A percentile compares a stretch with the other conserved stretches of the same genome.
phyloP scores from a whole-genome alignment of 1,140 invertebrate species.

The Mercenaria mercenaria region DNA sequence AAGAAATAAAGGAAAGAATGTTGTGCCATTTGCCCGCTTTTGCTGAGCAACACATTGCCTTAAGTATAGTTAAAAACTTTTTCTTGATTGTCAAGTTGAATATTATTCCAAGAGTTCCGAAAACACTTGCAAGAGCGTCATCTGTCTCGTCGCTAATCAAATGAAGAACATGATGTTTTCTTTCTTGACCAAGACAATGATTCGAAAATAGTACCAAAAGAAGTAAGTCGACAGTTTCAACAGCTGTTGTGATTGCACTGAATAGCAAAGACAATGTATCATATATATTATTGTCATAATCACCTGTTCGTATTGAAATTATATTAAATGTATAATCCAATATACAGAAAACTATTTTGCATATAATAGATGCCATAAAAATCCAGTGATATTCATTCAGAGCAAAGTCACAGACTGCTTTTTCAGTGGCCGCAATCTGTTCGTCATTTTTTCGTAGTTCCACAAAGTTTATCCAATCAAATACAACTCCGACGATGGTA shows the following conservation, averaged over 20 bases:
- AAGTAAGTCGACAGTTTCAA: neutral
- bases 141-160: neutral
- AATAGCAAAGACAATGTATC: neutral
- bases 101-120: neutral
- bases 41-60: neutral
- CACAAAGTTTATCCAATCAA: neutral
- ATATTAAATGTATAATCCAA: neutral
- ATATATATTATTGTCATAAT: neutral
- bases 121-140: neutral
- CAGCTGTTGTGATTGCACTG: neutral
- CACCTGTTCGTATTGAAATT: neutral
- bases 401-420: neutral
- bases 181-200: neutral
- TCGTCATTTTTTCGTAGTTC: neutral
- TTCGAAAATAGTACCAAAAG: neutral
- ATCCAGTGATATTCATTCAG: neutral
- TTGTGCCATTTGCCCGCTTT: neutral
- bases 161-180: neutral
- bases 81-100: neutral
- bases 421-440: neutral
- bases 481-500: neutral
- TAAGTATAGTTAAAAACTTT: neutral
- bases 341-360: neutral
- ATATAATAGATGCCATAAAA: neutral
- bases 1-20: neutral